Conservation (phyloP, 2,888 invertebrate species). For the Tachina fera region DNA sequence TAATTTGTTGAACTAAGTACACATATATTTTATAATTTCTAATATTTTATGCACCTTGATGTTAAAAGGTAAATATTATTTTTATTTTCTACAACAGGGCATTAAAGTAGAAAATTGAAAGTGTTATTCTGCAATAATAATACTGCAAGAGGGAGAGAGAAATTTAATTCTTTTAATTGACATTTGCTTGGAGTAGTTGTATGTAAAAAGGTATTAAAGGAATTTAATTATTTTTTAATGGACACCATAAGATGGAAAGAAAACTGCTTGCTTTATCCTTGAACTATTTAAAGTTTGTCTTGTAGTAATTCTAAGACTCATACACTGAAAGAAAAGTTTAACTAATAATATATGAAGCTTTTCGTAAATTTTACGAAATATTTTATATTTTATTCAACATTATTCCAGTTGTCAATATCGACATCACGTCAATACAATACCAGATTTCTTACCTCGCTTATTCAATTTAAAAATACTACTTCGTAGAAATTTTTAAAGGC, state of each 20-base stretch:
- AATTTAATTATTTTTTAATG: constrained; percentile 5
- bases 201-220: not conserved
- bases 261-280: not conserved
- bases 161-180: constrained; percentile 18
- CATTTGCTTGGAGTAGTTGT: constrained; percentile 1
- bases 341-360: too few relatives aligned
- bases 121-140: constrained; percentile 22
- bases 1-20: constrained; percentile 56
- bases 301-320: too few relatives aligned
- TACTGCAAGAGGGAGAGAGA: not conserved
- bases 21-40: constrained; percentile 58
- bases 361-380: too few relatives aligned
- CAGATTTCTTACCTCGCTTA: too few relatives aligned
- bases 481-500: too few relatives aligned
- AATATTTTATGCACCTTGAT: constrained; percentile 55
- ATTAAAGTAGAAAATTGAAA: constrained; percentile 59
- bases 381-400: too few relatives aligned
- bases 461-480: too few relatives aligned
- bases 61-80: constrained; percentile 30
- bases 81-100: not conserved
- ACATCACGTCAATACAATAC: too few relatives aligned
- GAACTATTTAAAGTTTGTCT: not conserved
- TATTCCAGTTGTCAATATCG: too few relatives aligned
- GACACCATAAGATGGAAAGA: not conserved
- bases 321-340: too few relatives aligned